Evolutionary conservation across 2,797 vertebrate species (phyloP).

Genomic region (Pseudomugil gertrudae): DNA sequence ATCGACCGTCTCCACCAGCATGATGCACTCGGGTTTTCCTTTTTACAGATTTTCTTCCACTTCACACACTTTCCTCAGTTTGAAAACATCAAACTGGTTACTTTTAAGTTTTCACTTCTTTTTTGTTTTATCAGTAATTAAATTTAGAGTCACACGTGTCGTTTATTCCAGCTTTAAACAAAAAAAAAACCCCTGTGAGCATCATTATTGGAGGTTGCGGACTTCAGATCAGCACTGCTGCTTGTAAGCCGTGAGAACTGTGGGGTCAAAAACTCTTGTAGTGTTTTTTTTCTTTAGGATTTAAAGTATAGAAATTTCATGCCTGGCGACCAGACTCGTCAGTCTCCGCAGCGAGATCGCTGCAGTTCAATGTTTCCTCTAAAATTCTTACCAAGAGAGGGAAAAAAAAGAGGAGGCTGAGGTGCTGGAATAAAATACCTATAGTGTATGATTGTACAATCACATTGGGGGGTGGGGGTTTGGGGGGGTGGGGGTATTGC

Average conservation of each 20-base stretch:
- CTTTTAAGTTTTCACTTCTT: slow-evolving; percentile 42
- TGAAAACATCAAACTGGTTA: slow-evolving; percentile 36
- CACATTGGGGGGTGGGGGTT: slow-evolving; percentile 28
- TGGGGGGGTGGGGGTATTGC: slow-evolving; percentile 48
- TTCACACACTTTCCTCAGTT: slow-evolving; percentile 33
- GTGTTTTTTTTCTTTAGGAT: slow-evolving; percentile 38
- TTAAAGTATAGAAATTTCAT: slow-evolving; percentile 48
- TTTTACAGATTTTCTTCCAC: slow-evolving; percentile 29
- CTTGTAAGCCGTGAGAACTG: slow-evolving; percentile 57
- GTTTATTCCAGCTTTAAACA: slow-evolving; percentile 5
- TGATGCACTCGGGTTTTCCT: slow-evolving; percentile 33
- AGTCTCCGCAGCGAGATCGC: slow-evolving; percentile 44
- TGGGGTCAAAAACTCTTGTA: slow-evolving; percentile 64
- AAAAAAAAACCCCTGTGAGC: slow-evolving; percentile 38
- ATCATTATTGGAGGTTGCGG: slow-evolving; percentile 25
- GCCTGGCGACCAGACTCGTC: slow-evolving; percentile 44
- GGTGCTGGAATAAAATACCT: slow-evolving; percentile 62
- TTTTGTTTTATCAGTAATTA: slow-evolving; percentile 33
- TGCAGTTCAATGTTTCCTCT: slow-evolving; percentile 75
- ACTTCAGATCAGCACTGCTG: slow-evolving; percentile 63
- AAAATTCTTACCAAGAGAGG: slow-evolving; percentile 49
- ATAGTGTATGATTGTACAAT: slow-evolving; percentile 53
- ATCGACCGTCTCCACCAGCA: slow-evolving; percentile 29
- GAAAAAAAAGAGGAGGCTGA: slow-evolving; percentile 38
- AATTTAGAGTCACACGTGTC: slow-evolving; percentile 43